Percentiles rank a stretch among this genome's conserved stretches.
These are phyloP conservation scores for Drosophila picticornis DNA, from an alignment of 2,888 invertebrate species.

Conservation along the genomic window DNA sequence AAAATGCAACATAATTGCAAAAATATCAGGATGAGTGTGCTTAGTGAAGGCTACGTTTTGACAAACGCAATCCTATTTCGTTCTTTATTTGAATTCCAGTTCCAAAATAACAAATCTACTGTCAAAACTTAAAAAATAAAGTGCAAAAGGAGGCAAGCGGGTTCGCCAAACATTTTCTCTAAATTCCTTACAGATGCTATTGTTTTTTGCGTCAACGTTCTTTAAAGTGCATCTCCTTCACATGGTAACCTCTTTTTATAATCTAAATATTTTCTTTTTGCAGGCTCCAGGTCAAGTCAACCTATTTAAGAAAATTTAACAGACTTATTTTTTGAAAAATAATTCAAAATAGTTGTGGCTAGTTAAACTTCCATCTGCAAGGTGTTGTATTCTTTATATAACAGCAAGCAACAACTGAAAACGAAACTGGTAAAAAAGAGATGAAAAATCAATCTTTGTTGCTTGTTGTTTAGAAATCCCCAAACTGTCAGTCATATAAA, in stretches of 20 bases:
- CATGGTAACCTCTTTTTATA: neutral
- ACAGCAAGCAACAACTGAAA: neutral
- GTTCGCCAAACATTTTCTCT: neutral
- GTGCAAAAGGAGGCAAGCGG: neutral
- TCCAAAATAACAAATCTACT: neutral
- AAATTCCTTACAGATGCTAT: neutral
- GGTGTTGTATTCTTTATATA: neutral
- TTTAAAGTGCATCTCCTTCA: neutral
- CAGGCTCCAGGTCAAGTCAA: neutral
- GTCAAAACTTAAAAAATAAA: rapidly evolving
- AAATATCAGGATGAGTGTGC: neutral
- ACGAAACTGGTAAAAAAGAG: neutral
- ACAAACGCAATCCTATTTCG: neutral
- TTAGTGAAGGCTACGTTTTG: neutral
- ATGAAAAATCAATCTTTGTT: slow-evolving; percentile 33
- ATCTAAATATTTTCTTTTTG: neutral
- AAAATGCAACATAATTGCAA: neutral
- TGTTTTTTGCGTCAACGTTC: neutral
- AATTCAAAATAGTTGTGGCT: neutral
- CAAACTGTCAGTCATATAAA: slow-evolving; percentile 70
- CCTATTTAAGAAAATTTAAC: neutral
- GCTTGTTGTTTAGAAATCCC: slow-evolving; percentile 28
- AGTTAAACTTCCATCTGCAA: neutral
- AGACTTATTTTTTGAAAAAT: neutral
- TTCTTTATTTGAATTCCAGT: neutral